These are phyloP conservation scores for Orycteropus afer DNA, from an alignment of 2,113 vertebrate genomes.

Conservation along the genomic window DNA sequence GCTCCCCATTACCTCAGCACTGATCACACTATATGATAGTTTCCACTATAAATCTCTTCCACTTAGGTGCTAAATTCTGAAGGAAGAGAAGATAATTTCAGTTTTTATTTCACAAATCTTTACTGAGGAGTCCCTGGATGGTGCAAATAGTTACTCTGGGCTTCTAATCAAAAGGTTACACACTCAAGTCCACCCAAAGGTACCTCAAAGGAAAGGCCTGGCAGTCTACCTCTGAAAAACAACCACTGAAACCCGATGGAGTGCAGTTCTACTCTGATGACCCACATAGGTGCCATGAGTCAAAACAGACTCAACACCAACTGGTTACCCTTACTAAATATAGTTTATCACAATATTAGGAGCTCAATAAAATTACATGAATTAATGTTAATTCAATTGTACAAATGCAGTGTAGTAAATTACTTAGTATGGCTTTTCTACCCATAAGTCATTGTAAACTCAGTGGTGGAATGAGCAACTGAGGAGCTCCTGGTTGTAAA, in stretches of 20 bases:
- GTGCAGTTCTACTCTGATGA: background rate
- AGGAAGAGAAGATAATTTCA: background rate
- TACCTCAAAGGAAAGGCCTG: background rate
- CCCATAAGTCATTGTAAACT: too few relatives aligned
- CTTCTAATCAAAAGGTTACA: background rate
- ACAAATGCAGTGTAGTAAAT: too few relatives aligned
- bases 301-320: background rate
- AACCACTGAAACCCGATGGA: background rate
- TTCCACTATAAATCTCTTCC: background rate
- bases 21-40: background rate
- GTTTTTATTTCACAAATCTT: background rate
- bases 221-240: background rate
- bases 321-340: background rate
- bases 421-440: too few relatives aligned
- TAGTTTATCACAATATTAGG: background rate
- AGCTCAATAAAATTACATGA: background rate
- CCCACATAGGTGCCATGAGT: background rate
- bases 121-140: background rate
- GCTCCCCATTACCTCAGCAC: background rate
- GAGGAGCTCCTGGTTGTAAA: too few relatives aligned
- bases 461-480: too few relatives aligned
- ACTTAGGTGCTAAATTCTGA: background rate
- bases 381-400: background rate
- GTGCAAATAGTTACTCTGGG: background rate
- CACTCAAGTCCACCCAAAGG: background rate